Evolutionary conservation across 2,113 vertebrate species (phyloP), one percentile per base, ranked within the genome.

Genomic region (Pteropus alecto): DNA sequence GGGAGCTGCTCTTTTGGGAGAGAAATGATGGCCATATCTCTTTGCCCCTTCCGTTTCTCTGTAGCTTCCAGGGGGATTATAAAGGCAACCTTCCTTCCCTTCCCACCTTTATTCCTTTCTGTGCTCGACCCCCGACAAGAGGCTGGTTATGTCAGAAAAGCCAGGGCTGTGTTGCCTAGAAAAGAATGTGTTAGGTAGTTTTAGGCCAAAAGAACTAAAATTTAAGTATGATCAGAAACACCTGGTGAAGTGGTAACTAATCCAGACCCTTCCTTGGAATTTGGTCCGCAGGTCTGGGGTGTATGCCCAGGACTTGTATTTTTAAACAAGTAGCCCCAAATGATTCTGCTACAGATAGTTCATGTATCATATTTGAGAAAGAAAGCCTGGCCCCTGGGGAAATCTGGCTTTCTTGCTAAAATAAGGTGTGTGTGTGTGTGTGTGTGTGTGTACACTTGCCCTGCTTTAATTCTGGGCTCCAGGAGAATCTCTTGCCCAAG

Each of bases 161-260:
- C 10, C 35, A 24, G 43, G 9, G 38, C 33, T 60, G 28, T 63
- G 76, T 33, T 79, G 35, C 41, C 35, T n/a, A 74, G 78, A 51
- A 68, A 90, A 92, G 61, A 77, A 87, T n/a, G n/a, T 48, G 38
- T 33, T 88, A 71, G 67, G n/a, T 67, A 87, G 79, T 56, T 94
- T 90, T 68, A 38, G 73, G 73, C 33, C 26, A 74, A 54, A 46
- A 87, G 58, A 83, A 46, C 56, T 88, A 33, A 84, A 87, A 77
- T 24, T 81, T 90, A 88, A 84, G 16, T 74, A 61, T 76, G 65
- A 92, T 87, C 70, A 84, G 87, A 93, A 96, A 78, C 90, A 87
- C 65, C 70, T 26, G 28, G 60, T 85, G 35, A 65, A 79, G 61
- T 28, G 28, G 33, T 71, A 65, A 5, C n/a, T 26, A 8, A 70